Conservation (phyloP, 2,888 invertebrate genomes). For the Phortica okadai region DNA sequence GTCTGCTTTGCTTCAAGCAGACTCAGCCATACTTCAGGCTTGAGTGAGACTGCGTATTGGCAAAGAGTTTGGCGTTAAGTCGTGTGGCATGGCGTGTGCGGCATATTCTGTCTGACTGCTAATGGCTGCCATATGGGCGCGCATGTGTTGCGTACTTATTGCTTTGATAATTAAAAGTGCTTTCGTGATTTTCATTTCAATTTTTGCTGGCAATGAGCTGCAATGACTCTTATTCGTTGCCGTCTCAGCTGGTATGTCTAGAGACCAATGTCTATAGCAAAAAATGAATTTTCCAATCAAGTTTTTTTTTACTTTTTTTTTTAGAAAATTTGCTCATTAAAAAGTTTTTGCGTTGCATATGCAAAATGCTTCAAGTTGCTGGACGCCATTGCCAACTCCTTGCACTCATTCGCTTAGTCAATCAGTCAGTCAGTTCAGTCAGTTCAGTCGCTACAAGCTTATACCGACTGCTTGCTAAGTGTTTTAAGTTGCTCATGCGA, state of each 20-base stretch:
- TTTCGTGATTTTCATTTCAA: slow-evolving; percentile 42
- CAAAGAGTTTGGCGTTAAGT: not conserved
- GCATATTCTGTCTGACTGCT: slow-evolving; percentile 12
- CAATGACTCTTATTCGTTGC: not conserved
- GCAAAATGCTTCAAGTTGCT: not conserved
- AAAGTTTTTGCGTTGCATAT: slow-evolving; percentile 12
- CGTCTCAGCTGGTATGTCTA: too few relatives aligned
- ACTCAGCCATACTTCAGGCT: not conserved
- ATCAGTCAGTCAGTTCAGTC: not conserved
- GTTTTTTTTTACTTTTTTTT: not conserved
- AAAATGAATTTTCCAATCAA: not conserved
- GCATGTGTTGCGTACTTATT: slow-evolving; percentile 33
- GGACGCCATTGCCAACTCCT: not conserved
- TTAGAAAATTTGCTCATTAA: slow-evolving; percentile 13
- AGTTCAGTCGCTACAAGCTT: too few relatives aligned
- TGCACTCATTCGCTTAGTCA: not conserved
- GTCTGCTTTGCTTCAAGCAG: not conserved
- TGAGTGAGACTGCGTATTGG: not conserved
- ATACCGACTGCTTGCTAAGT: not conserved
- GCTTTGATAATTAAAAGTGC: slow-evolving; percentile 44
- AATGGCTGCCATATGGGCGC: slow-evolving; percentile 24
- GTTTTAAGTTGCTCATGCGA: slow-evolving; percentile 15
- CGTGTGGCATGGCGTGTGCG: slow-evolving; percentile 10
- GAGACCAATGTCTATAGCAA: too few relatives aligned
- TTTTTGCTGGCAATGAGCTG: not conserved